Base-by-base conservation (phyloP, 2,113 vertebrate species). In the Poeciliopsis retropinna region DNA sequence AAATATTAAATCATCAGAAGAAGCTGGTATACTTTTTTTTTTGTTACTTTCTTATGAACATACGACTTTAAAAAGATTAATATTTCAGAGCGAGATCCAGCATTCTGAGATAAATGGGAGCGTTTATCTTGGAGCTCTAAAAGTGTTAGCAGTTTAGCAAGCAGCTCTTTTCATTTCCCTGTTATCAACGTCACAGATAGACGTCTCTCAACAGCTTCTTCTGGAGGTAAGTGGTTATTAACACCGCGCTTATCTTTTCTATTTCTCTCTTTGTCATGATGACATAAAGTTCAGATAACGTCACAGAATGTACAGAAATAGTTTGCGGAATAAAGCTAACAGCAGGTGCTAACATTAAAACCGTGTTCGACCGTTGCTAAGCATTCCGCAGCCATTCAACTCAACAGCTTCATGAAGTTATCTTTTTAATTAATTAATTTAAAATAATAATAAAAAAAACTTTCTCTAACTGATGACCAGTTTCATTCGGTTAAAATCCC, bases 61-160 rank as follows among this genome's bases (percentile, higher is more conserved):
- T 39, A 12, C 37, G 37, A 39, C 37, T 39, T 39, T 39, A 39
- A 39, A 17, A 44, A 44, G 4, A 44, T 44, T 0, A 0, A 19
- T 47, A 6, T 6, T 47, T 47, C 44, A 47, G 44, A 47, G 17
- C 1, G 44, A 47, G 15, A 5, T 47, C 44, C 44, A 19, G 44
- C 17, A 47, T 19, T 47, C 29, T 39, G 32, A 62, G 9, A 1
- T 2, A 64, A 30, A 32, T 37, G 51, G 54, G 2, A 27, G 9
- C 28, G 31, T 10, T 31, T 32, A 14, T 63, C 1, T n/a, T 47
- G 25, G 1, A 25, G 60, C 14, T 47, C 17, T 72, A 44, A 67
- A 72, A 39, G 2, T 19, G 71, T 8, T 22, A 71, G 22, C 69
- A 71, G 76, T 67, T 73, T n/a, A 44, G 17, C 8, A 10, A 67